These are phyloP conservation scores for Dufourea novaeangliae DNA, from an alignment of 1,140 invertebrate genomes.

Conservation along the genomic window DNA sequence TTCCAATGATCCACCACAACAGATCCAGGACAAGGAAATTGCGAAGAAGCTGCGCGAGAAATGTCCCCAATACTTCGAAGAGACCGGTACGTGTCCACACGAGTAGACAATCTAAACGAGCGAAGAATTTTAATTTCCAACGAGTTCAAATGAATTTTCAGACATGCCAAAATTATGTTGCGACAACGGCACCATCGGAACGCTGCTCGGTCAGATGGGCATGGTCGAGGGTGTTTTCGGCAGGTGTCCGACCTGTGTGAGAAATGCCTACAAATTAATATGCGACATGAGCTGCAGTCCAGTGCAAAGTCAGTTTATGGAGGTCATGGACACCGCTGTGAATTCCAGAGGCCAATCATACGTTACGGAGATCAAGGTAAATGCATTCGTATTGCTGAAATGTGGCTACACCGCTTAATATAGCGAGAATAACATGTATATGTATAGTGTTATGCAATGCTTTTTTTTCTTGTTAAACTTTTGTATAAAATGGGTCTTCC, in stretches of 20 bases:
- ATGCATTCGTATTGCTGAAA: neutral
- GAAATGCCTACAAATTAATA: slow-evolving; percentile 83
- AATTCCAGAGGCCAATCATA: slow-evolving; percentile 10
- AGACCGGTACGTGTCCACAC: slow-evolving; percentile 69
- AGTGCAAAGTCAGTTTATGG: slow-evolving; percentile 82
- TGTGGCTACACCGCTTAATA: no score
- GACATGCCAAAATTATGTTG: slow-evolving; percentile 81
- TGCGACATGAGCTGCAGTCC: slow-evolving; percentile 85
- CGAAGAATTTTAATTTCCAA: neutral
- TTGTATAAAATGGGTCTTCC: no score
- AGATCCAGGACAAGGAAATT: slow-evolving; percentile 72
- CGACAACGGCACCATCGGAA: slow-evolving; percentile 78
- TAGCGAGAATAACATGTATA: no score
- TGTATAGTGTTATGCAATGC: no score
- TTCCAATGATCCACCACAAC: slow-evolving; percentile 79
- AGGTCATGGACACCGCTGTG: slow-evolving; percentile 64
- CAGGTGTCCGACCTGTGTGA: slow-evolving; percentile 84
- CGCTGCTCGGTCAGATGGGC: slow-evolving; percentile 78
- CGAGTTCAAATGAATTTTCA: neutral
- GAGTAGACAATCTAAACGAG: neutral
- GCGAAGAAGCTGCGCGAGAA: slow-evolving; percentile 73
- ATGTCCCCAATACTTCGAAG: slow-evolving; percentile 80
- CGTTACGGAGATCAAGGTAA: slow-evolving; percentile 65
- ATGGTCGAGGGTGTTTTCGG: slow-evolving; percentile 83
- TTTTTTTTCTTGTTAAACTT: no score